These are phyloP conservation scores for Scaptomyza pallida DNA, from an alignment of 1,140 invertebrate species.

Conservation along the genomic window DNA sequence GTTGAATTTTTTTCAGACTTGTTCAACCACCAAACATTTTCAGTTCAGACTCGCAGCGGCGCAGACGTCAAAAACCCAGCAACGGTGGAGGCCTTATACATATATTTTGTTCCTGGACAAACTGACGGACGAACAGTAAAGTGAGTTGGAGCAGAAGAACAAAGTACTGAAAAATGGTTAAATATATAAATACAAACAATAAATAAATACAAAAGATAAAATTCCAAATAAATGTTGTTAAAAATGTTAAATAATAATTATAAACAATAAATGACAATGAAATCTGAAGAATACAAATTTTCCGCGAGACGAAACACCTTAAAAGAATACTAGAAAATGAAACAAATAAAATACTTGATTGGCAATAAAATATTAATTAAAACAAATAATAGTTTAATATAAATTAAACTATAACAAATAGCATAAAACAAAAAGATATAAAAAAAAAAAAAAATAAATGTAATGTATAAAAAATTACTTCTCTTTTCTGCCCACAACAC, in stretches of 20 bases:
- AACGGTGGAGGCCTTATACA: constrained; percentile 25
- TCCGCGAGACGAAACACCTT: too few species aligned
- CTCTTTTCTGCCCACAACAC: constrained; percentile 5
- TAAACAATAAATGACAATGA: background rate
- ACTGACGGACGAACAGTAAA: constrained; percentile 8
- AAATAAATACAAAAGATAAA: background rate
- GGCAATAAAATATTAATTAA: background rate
- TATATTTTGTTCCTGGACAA: constrained; percentile 10
- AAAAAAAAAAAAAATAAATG: background rate
- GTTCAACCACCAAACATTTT: constrained; percentile 74
- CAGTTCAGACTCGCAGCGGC: constrained; percentile 59
- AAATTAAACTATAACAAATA: background rate
- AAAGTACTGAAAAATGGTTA: background rate
- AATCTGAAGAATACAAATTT: too few species aligned
- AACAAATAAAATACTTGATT: background rate
- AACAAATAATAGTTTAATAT: background rate
- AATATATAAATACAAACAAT: constrained; percentile 6
- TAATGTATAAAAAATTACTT: background rate
- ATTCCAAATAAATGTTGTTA: background rate
- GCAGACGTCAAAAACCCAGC: constrained; percentile 58
- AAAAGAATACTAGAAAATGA: background rate
- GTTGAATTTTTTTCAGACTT: constrained; percentile 55
- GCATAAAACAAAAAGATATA: background rate
- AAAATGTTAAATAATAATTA: background rate
- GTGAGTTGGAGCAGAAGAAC: background rate